Conservation (phyloP, 2,797 vertebrate genomes). For the Toxotes lorentzi region DNA sequence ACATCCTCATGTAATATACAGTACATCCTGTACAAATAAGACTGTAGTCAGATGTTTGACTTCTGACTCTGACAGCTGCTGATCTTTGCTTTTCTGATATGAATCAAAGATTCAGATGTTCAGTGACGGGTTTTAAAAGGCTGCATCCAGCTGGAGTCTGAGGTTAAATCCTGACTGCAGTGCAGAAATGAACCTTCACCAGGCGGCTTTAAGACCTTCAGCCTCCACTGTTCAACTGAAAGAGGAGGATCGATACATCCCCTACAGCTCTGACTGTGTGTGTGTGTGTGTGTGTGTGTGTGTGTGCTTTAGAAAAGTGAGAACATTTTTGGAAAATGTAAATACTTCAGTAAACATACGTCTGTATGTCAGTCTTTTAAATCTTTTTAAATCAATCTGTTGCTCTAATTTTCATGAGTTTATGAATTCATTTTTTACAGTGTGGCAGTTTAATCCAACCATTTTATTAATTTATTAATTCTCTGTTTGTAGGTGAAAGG, state of each 20-base stretch:
- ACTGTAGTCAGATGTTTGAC: background rate
- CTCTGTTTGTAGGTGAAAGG: too few species aligned
- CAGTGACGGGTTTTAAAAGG: constrained; percentile 4
- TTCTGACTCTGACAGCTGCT: background rate
- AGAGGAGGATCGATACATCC: constrained; percentile 27
- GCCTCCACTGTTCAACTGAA: background rate
- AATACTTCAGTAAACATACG: too few species aligned
- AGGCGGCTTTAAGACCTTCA: background rate
- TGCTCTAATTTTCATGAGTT: too few species aligned
- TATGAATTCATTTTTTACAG: too few species aligned
- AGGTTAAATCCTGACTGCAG: constrained; percentile 32
- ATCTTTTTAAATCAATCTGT: too few species aligned
- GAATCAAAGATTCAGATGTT: background rate
- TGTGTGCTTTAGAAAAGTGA: background rate
- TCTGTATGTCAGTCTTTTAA: too few species aligned
- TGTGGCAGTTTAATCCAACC: too few species aligned
- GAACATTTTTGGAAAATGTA: too few species aligned
- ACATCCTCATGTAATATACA: background rate
- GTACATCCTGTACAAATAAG: background rate
- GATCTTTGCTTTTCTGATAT: background rate
- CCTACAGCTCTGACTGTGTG: background rate
- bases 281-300: too few species aligned
- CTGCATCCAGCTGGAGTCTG: constrained; percentile 6
- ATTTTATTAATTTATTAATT: too few species aligned
- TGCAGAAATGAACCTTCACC: background rate